Conservation (phyloP, 2,113 vertebrate species). For the Nothocercus nigrocapillus region DNA sequence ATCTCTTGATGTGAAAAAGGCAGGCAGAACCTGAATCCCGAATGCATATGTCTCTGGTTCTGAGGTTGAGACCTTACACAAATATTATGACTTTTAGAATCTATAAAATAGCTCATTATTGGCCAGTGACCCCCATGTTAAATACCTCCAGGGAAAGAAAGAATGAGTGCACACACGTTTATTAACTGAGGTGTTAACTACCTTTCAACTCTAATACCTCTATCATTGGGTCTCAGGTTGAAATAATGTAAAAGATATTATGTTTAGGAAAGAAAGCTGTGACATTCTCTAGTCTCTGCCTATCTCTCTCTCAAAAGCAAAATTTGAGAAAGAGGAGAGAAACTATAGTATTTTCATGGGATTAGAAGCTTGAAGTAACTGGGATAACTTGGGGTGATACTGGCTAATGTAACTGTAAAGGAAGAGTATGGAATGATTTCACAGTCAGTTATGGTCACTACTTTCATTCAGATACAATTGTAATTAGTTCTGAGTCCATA, state of each 20-base stretch:
- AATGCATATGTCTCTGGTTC: not conserved
- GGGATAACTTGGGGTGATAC: not conserved
- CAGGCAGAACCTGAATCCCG: not conserved
- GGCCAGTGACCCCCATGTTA: not conserved
- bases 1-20: not conserved
- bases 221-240: not conserved
- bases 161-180: not conserved
- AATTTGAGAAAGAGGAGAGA: not conserved
- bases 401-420: not conserved
- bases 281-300: not conserved
- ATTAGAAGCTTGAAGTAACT: not conserved
- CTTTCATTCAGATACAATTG: not conserved
- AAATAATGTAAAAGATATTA: not conserved
- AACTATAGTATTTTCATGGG: not conserved
- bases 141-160: not conserved
- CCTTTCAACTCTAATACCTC: not conserved
- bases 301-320: not conserved
- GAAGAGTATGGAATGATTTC: not conserved
- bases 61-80: not conserved
- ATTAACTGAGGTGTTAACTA: not conserved
- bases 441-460: not conserved
- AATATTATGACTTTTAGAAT: not conserved
- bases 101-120: constrained; percentile 5
- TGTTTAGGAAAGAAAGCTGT: constrained; percentile 23
- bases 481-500: not conserved